Evolutionary conservation across 1,140 invertebrate genomes (phyloP), one percentile per base, ranked within the genome.

Genomic region (Steinernema khuongi): DNA sequence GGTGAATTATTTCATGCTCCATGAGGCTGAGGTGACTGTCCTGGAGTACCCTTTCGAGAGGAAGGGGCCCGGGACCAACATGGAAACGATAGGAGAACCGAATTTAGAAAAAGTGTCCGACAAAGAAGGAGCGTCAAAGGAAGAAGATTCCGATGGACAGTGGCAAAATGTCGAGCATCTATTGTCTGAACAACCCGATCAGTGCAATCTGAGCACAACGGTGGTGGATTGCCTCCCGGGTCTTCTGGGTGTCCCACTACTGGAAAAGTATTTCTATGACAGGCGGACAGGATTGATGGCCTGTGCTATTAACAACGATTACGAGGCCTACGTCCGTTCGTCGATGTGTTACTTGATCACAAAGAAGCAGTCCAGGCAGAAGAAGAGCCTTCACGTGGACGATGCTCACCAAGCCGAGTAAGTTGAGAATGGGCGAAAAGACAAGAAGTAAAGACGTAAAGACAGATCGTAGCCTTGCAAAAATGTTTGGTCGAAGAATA

Each of bases 401-500:
- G 50, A 14, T 4, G 4, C 22, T 60, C 50, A 60, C 11, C 50
- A 60, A 60, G 26, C 11, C 50, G 22, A 2, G 50, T 60, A 60
- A 60, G 50, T 41, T 41, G 36, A n/a, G 36, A 11, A n/a, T n/a
- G n/a, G n/a, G n/a, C n/a, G n/a, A n/a, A n/a, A n/a, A n/a, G n/a
- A n/a, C n/a, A n/a, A n/a, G n/a, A n/a, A n/a, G n/a, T n/a, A n/a
- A n/a, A n/a, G n/a, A n/a, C n/a, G n/a, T n/a, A n/a, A n/a, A n/a
- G n/a, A n/a, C n/a, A n/a, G n/a, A n/a, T n/a, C n/a, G n/a, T n/a
- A n/a, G n/a, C n/a, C n/a, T n/a, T n/a, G n/a, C n/a, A n/a, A 36
- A 74, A 75, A 72, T 67, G 31, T 41, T 76, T 76, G 71, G 74
- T 68, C 67, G 67, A 71, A 76, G 74, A 76, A 71, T 75, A 75